phyloP scores from a whole-genome alignment of 2,888 invertebrate genomes.

The Camponotus fellah region DNA sequence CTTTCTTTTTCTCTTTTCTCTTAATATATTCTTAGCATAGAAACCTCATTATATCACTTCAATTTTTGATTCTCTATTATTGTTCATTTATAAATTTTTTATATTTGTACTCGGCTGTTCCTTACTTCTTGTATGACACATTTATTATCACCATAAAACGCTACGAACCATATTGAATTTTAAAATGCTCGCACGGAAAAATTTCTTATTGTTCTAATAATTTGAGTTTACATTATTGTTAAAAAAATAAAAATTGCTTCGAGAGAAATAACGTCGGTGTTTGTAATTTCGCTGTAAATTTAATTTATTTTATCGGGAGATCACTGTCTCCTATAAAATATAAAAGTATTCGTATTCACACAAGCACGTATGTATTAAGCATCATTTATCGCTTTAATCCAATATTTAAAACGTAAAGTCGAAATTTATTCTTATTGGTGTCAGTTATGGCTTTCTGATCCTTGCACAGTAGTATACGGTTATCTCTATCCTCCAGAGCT shows the following conservation, averaged over 20 bases:
- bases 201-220: background rate
- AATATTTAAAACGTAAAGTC: background rate
- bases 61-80: background rate
- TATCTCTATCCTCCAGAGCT: background rate
- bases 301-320: background rate
- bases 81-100: background rate
- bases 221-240: background rate
- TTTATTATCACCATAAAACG: background rate
- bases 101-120: background rate
- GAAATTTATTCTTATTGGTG: slow-evolving; percentile 5
- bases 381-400: background rate
- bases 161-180: background rate
- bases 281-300: background rate
- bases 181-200: background rate
- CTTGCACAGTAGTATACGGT: background rate
- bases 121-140: background rate
- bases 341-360: background rate
- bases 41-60: background rate
- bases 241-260: background rate
- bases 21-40: background rate
- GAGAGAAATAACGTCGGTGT: background rate
- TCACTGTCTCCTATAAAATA: background rate
- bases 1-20: background rate
- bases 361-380: background rate
- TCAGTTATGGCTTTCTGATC: background rate